A percentile compares a stretch with the other conserved stretches of the same genome.
Evolutionary conservation across 1,140 invertebrate genomes (phyloP).

Genomic region (Neodiprion virginianus): DNA sequence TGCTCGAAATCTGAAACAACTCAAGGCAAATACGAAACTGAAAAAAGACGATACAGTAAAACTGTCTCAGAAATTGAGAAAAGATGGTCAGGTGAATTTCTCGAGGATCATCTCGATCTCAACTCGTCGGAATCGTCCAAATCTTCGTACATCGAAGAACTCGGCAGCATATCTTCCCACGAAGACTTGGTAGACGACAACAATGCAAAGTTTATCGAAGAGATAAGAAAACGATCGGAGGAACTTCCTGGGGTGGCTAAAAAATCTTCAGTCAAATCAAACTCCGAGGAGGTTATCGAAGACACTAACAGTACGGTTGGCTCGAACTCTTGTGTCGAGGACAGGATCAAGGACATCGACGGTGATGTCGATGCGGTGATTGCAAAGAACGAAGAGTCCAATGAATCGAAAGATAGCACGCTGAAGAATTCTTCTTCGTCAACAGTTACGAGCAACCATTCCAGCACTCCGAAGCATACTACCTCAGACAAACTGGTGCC

Average conservation of each 20-base stretch:
- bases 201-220: neutral
- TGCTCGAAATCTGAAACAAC: neutral
- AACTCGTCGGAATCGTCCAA: constrained; percentile 52
- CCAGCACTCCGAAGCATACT: neutral
- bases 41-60: constrained; percentile 43
- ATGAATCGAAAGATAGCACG: constrained; percentile 24
- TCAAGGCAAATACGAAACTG: neutral
- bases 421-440: constrained; percentile 24
- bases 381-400: constrained; percentile 4
- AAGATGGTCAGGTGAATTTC: constrained; percentile 52
- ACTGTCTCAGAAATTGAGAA: constrained; percentile 52
- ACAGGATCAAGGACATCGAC: constrained; percentile 44
- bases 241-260: neutral
- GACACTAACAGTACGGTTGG: constrained; percentile 47
- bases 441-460: neutral
- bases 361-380: constrained; percentile 37
- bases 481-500: neutral
- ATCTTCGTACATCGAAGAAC: constrained; percentile 53
- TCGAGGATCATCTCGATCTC: constrained; percentile 40
- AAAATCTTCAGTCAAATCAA: neutral
- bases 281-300: constrained; percentile 28
- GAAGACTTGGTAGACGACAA: constrained; percentile 42
- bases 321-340: constrained; percentile 50
- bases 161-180: constrained; percentile 48
- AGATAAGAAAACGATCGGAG: constrained; percentile 1